Base-by-base conservation (phyloP, 2,797 vertebrate genomes). In the Amniataba percoides region DNA sequence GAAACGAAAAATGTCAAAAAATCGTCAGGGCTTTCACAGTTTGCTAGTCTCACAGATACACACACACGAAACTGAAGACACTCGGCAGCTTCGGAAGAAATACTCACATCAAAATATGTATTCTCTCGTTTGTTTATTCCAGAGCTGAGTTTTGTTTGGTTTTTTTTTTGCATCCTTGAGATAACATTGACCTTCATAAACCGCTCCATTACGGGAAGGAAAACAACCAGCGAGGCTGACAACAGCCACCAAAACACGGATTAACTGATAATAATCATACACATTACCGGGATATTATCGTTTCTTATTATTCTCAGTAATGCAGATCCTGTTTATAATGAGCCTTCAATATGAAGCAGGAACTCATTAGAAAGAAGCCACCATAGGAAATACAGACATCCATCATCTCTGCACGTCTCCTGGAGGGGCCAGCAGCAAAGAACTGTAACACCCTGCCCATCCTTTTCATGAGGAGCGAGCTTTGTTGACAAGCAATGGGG, bases 401-500 rank as follows among this genome's bases (percentile, higher is more conserved):
- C 88, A 93, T 95, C 93, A 95, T 92, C 59, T 80, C 62, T 73
- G 59, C 65, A 64, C 23, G 53, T 79, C 75, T 91, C 78, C 81
- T 67, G 68, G 74, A 81, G 82, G 78, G 89, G 81, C 87, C 75
- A 81, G 80, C 74, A 59, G 71, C 71, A 78, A 68, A 65, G 66
- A 31, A 82, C 53, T 78, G 66, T 77, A 91, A 92, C 86, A 86
- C 72, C 34, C 85, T 56, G 71, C 62, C 75, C 81, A 70, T 89
- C 88, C 79, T 67, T 88, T 78, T 84, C 77, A 46, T 77, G 86
- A 80, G 80, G 87, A 89, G 89, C 64, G 48, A 84, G 68, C 69
- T 88, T 84, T 91, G 91, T 91, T 93, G 93, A 94, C 92, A 92
- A 91, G 89, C 64, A 71, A 88, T 78, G 70, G 49, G 88, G 72